Percentiles rank a stretch among this genome's conserved stretches.
These are phyloP conservation scores for Rhineura floridana DNA, from an alignment of 2,113 vertebrate species.

Conservation along the genomic window DNA sequence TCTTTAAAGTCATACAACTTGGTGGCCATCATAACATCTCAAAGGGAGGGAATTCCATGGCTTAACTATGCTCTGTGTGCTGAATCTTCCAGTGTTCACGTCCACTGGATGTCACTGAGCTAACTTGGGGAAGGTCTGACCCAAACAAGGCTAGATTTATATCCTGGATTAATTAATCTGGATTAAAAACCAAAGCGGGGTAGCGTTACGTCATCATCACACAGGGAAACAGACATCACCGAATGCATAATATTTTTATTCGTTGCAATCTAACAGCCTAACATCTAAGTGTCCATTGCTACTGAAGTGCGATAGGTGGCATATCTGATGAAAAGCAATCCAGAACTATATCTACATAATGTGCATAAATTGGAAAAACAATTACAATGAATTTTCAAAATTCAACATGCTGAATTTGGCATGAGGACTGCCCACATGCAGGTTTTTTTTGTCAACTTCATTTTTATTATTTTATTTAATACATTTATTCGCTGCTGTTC, in stretches of 20 bases:
- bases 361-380: not conserved
- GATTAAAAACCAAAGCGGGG: not conserved
- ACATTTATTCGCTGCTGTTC: too few species aligned
- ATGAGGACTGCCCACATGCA: not conserved
- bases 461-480: too few species aligned
- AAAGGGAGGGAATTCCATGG: too few species aligned
- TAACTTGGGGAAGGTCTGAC: too few species aligned
- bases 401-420: not conserved
- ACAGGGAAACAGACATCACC: not conserved
- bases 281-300: too few species aligned
- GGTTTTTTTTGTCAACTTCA: not conserved
- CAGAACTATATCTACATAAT: too few species aligned
- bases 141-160: not conserved
- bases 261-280: too few species aligned
- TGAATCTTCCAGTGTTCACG: too few species aligned
- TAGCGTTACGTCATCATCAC: not conserved
- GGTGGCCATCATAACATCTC: too few species aligned
- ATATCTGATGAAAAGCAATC: not conserved
- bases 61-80: too few species aligned
- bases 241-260: not conserved
- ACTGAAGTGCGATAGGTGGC: not conserved
- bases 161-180: not conserved
- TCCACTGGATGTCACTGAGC: too few species aligned
- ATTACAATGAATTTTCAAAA: not conserved
- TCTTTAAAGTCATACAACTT: too few species aligned